Conservation (phyloP, 2,113 vertebrate genomes). For the Formicarius rufipectus region DNA sequence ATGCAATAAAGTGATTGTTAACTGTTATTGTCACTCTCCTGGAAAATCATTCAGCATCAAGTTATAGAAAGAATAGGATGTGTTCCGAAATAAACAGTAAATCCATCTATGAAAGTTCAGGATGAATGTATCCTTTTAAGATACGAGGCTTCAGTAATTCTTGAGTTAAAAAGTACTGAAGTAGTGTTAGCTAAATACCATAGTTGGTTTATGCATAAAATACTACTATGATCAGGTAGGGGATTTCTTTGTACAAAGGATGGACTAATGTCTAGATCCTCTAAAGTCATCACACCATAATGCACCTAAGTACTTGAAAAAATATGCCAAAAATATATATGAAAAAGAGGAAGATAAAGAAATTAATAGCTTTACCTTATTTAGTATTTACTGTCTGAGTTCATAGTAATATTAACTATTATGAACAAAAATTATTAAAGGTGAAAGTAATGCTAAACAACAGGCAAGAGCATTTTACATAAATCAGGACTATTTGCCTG, state of each 20-base stretch:
- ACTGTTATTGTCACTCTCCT: neutral
- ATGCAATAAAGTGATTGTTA: neutral
- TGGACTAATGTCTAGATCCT: neutral
- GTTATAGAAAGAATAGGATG: neutral
- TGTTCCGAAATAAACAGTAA: neutral
- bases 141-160: neutral
- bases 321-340: neutral
- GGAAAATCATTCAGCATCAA: neutral
- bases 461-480: neutral
- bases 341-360: too few species aligned
- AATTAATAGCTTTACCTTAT: neutral
- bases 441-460: neutral
- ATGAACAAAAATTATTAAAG: neutral
- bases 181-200: neutral
- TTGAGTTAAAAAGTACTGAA: neutral
- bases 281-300: neutral
- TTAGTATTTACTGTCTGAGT: neutral
- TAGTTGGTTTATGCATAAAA: neutral
- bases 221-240: neutral
- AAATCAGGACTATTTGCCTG: neutral
- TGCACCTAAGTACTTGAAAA: neutral
- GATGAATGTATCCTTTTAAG: neutral
- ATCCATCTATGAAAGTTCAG: neutral
- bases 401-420: neutral
- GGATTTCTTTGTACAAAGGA: neutral